These are phyloP conservation scores for Gallinago nigripennis DNA, from an alignment of 2,797 vertebrate genomes.

Conservation along the genomic window DNA sequence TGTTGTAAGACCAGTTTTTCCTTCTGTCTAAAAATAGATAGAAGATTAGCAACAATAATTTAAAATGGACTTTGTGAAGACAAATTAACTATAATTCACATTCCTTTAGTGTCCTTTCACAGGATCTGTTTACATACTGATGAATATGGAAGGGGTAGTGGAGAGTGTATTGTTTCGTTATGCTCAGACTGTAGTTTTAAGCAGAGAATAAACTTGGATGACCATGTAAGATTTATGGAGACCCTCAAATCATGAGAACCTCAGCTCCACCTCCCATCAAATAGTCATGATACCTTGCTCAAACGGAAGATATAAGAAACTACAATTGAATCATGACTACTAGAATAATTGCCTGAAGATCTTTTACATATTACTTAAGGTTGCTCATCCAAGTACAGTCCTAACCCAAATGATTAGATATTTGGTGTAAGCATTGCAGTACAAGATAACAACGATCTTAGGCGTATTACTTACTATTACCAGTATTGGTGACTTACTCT, in stretches of 20 bases:
- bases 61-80: not conserved
- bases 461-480: not conserved
- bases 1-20: not conserved
- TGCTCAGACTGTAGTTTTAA: not conserved
- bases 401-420: not conserved
- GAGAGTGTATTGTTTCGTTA: not conserved
- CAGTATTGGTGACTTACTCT: not conserved
- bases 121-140: not conserved
- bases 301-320: not conserved
- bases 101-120: not conserved
- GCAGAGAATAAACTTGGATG: not conserved
- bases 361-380: not conserved
- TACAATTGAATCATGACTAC: not conserved
- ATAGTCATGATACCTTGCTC: not conserved
- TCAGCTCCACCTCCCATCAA: not conserved
- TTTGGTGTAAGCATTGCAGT: not conserved
- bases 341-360: not conserved
- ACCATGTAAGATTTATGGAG: rapidly evolving
- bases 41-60: not conserved
- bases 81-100: not conserved
- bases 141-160: not conserved
- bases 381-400: not conserved
- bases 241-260: not conserved
- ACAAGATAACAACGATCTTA: not conserved
- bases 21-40: not conserved